Conservation (phyloP, 2,797 vertebrate species). For the Spinibarbus caldwelli region DNA sequence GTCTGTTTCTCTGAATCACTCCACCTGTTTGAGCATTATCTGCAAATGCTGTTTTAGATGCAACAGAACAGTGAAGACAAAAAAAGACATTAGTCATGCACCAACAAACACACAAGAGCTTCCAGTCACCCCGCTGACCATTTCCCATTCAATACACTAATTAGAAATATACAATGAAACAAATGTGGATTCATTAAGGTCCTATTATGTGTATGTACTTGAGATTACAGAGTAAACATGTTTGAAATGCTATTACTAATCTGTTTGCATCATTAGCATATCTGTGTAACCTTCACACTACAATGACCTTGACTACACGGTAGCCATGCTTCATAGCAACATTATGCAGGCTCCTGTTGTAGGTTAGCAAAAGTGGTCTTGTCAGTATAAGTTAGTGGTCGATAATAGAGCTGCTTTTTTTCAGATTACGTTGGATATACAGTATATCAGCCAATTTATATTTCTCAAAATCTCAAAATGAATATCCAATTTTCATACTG, state of each 20-base stretch:
- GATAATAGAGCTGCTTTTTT: background rate
- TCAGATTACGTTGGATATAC: background rate
- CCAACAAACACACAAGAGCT: background rate
- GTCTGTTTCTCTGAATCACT: constrained; percentile 24
- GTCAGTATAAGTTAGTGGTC: background rate
- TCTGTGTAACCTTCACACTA: constrained; percentile 12
- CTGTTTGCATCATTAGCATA: background rate
- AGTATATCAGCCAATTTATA: background rate
- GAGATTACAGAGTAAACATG: background rate
- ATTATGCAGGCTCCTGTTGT: background rate
- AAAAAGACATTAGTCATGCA: background rate
- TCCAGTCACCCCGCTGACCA: background rate
- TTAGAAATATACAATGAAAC: background rate
- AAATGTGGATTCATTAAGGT: background rate
- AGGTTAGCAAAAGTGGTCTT: background rate
- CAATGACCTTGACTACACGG: background rate
- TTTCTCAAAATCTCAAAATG: too few species aligned
- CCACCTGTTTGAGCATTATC: constrained; percentile 3
- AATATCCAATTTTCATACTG: too few species aligned
- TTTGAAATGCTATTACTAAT: background rate
- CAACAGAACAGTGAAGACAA: background rate
- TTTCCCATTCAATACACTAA: background rate
- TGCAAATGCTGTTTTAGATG: background rate
- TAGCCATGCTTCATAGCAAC: constrained; percentile 1
- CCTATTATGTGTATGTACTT: background rate